Evolutionary conservation across 1,140 invertebrate genomes (phyloP).

Genomic region (Saccostrea echinata): DNA sequence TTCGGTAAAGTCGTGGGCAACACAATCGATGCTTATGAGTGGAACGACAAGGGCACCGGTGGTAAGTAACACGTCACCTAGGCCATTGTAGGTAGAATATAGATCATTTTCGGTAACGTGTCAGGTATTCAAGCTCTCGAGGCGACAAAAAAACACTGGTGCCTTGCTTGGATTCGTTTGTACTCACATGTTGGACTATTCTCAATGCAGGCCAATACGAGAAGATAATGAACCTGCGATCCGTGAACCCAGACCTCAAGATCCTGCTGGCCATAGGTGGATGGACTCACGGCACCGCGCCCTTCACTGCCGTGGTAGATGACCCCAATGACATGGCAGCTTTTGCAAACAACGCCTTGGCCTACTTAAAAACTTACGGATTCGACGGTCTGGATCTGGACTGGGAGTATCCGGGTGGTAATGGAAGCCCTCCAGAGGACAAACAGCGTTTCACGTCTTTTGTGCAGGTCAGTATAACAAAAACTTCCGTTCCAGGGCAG

Average conservation of each 20-base stretch:
- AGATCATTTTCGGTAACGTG: background rate
- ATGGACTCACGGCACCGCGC: constrained; percentile 95
- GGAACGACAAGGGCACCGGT: constrained; percentile 24
- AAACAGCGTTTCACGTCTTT: constrained; percentile 23
- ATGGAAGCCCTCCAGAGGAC: constrained; percentile 23
- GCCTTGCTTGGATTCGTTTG: background rate
- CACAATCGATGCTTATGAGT: constrained; percentile 20
- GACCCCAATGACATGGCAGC: constrained; percentile 53
- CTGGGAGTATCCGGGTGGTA: constrained; percentile 93
- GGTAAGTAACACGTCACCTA: background rate
- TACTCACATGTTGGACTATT: background rate
- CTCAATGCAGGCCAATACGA: constrained; percentile 11
- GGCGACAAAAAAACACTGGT: background rate
- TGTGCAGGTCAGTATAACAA: background rate
- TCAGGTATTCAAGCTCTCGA: background rate
- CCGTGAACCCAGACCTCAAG: constrained; percentile 81
- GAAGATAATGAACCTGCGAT: constrained; percentile 49
- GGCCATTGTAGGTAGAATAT: background rate
- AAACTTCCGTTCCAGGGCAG: background rate
- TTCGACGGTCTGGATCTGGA: constrained; percentile 98
- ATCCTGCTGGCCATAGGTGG: constrained; percentile 96
- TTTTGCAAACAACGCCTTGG: constrained; percentile 83
- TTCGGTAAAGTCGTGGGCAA: constrained; percentile 82
- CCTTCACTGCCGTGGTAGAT: constrained; percentile 78
- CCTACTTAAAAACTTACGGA: constrained; percentile 93